A percentile compares a stretch with the other conserved stretches of the same genome.
These are phyloP conservation scores for Geodia barretti DNA, from an alignment of 37 sponge, comb jelly and placozoan genomes.

Conservation along the genomic window DNA sequence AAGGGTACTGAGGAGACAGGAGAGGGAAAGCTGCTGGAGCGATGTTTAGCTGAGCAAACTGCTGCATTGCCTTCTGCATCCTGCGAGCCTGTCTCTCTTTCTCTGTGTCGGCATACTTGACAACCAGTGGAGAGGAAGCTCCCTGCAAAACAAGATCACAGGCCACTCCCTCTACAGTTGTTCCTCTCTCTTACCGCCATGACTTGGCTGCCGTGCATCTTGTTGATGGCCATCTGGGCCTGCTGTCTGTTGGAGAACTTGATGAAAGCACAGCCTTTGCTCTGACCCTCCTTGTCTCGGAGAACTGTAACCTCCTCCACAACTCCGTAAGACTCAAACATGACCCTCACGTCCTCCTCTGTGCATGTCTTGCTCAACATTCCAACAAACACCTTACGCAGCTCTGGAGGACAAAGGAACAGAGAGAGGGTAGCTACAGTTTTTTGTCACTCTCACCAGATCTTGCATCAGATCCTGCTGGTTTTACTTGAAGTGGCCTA, in stretches of 20 bases:
- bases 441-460: constrained; percentile 36
- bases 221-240: constrained; percentile 91
- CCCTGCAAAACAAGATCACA: constrained; percentile 43
- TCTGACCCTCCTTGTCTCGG: constrained; percentile 72
- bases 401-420: constrained; percentile 69
- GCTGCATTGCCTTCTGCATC: constrained; percentile 87
- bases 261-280: constrained; percentile 96
- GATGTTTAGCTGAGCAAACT: constrained; percentile 75
- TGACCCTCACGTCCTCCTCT: constrained; percentile 79
- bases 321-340: constrained; percentile 88
- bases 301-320: constrained; percentile 96
- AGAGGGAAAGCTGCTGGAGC: constrained; percentile 30
- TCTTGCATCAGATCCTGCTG: constrained; percentile 86
- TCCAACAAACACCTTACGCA: constrained; percentile 97
- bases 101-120: constrained; percentile 94
- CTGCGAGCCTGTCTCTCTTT: constrained; percentile 77
- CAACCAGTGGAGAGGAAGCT: constrained; percentile 84
- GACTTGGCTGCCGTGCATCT: constrained; percentile 86
- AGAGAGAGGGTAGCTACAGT: background rate
- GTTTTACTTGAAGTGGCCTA: constrained; percentile 94
- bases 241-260: constrained; percentile 81
- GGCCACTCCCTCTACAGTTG: background rate
- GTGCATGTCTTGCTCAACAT: constrained; percentile 89
- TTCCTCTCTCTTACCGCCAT: constrained; percentile 76
- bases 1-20: constrained; percentile 29